Base-by-base conservation (phyloP, 1,140 invertebrate species). In the Drosophila parabipectinata region DNA sequence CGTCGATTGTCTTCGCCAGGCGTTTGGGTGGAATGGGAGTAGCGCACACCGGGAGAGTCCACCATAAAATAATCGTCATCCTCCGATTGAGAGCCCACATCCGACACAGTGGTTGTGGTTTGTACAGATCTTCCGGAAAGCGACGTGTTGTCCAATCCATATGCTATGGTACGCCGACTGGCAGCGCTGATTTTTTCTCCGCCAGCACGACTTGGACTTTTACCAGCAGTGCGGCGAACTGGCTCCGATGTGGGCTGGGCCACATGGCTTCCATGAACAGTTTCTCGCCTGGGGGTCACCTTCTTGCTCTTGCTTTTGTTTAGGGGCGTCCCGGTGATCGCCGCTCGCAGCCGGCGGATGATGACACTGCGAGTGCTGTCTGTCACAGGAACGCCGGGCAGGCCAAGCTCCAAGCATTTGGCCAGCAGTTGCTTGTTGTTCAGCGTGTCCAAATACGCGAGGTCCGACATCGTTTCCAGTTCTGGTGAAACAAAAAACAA, bases 321-420 rank as follows among this genome's bases (percentile, higher is more conserved):
- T 8, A 66, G 10, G 0, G 68, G 81, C 12, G 24, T 28, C 10
- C 89, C 90, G 1, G 61, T 24, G 34, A 91, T 91, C 0, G 71
- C 34, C 9, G 69, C 30, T 7, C 54, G 72, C 26, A 91, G 54
- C 3, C 81, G 77, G 15, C 76, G 67, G 30, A 89, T 32, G 32
- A 85, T 82, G n/a, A 85, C 78, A 5, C 34, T 34, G 3, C 82
- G 87, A n/a, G 76, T 91, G 26, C 83, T 78, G 18, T 87, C 75
- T 2, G 90, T 90, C 1, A 91, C 81, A 8, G 90, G 90, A 10
- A 91, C 72, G 30, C 63, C 79, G 3, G 90, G 90, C 26, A 91
- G 41, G 1, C 84, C 88, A 21, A 54, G 60, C 58, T 91, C 72
- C n/a, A 77, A 26, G 55, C 90, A 91, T 66, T 91, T 91, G 8